Base-by-base conservation (phyloP, 2,113 vertebrate genomes). In the Uria aalge region DNA sequence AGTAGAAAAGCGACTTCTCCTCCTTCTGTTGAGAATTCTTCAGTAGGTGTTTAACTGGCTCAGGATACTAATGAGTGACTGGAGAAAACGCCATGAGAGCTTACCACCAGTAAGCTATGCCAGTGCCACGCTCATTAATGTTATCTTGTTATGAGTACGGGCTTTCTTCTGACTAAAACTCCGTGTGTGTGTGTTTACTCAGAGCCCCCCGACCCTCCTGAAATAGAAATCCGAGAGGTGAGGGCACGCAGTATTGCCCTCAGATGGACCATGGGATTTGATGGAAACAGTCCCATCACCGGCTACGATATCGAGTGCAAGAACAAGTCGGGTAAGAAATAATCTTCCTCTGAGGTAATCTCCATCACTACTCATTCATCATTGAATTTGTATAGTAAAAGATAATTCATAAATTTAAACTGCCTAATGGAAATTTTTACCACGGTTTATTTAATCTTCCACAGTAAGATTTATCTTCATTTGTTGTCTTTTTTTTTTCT, bases 281-380 rank as follows among this genome's bases (percentile, higher is more conserved):
- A 99, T 5, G 99, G 99, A 67, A 99, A 99, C 98, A 99, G 99
- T 95, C 99, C 99, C 11, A 99, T 99, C 96, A 99, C 99, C 0
- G 99, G 99, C 98, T 99, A 99, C 3, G 99, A 99, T 92, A 99
- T 99, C 12, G 99, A 99, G 87, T 99, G 99, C 98, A 99, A 99
- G 97, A 99, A 99, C 97, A 99, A 99, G 98, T 99, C 99, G 94
- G 99, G 99, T 99, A 97, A 97, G 97, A 63, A 69, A 17, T 57
- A 40, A 16, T 6, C 78, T 56, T 93, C 34, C 87, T 73, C n/a
- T 63, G 62, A 34, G 74, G 27, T 4, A 15, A 72, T 41, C 22
- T 7, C 23, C 5, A 0, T 5, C 1, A 2, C 38, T 26, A 20
- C 4, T 56, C 67, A 38, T 10, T 7, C 62, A 26, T 77, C 43